Evolutionary conservation across 2,888 invertebrate genomes (phyloP), one percentile per base, ranked within the genome.

Genomic region (Diarsia rubi): DNA sequence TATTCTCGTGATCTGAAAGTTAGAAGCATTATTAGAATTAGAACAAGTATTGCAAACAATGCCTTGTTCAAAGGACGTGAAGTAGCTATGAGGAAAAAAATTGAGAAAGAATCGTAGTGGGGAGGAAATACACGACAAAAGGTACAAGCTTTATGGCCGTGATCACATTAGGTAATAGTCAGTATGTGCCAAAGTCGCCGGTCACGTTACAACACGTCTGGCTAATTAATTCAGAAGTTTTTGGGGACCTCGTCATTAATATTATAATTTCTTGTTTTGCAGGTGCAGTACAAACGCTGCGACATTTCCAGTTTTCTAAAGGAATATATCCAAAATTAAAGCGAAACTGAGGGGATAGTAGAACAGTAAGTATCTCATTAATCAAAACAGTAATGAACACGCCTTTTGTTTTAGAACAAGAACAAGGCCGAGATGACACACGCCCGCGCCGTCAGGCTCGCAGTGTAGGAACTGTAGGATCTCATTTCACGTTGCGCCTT

Each of bases 401-500:
- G 44, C 45, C 52, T 78, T 60, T 77, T 73, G 68, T 68, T 69
- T 57, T 69, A 67, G 52, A 71, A 69, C 64, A 66, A 72, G 72
- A 71, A 69, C 64, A 66, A 72, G 75, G 31, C 47, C 19, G 31
- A 73, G 68, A 49, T 64, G 68, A 52, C 49, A 69, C 24, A 57
- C 72, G 27, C 49, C 16, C 24, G 52, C 72, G 27, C 49, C 16
- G 70, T 44, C 72, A 57, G 52, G 65, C 78, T 65, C 60, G 73
- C 68, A 73, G 79, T 66, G 54, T 14, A 82, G 90, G 91, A 92
- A 94, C 93, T 66, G 54, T 14, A 82, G 90, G 91, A 92, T 94
- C 93, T 91, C 86, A 92, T 94, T 95, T 93, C 94, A 91, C 84
- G 75, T 77, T 84, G 71, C 74, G 89, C 90, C 86, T 88, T 89